Evolutionary conservation across 2,888 invertebrate species (phyloP).

Genomic region (Notodonta ziczac): DNA sequence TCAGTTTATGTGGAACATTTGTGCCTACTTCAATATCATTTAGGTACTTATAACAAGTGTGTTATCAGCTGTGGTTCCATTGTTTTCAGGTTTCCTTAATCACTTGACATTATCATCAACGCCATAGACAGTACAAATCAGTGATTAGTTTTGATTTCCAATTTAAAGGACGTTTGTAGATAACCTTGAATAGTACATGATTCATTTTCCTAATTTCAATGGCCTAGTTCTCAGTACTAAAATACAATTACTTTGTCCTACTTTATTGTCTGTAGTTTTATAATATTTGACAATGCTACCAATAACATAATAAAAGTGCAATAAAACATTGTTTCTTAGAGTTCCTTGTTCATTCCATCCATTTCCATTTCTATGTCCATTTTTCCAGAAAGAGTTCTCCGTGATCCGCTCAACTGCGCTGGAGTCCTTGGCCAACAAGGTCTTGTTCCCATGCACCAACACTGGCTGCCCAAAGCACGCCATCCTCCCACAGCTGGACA

Average conservation of each 20-base stretch:
- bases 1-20: not conserved
- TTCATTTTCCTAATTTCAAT: no score
- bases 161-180: conserved; percentile 5
- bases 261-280: no score
- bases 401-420: conserved; percentile 80
- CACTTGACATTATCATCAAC: not conserved
- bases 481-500: conserved; percentile 78
- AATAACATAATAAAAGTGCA: no score
- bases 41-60: not conserved
- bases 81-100: not conserved
- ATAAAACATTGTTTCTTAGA: no score
- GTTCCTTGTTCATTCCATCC: no score
- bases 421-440: conserved; percentile 85
- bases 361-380: conserved; percentile 2
- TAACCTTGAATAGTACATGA: not conserved
- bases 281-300: no score
- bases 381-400: conserved; percentile 82
- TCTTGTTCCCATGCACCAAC: conserved; percentile 85
- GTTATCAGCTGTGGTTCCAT: not conserved
- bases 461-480: conserved; percentile 84
- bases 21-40: not conserved
- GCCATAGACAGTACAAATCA: not conserved
- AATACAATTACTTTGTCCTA: no score
- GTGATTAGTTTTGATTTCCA: conserved; percentile 7
- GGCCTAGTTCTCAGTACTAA: no score